These are phyloP conservation scores for Panorpa germanica DNA, from an alignment of 2,888 invertebrate species.

Conservation along the genomic window DNA sequence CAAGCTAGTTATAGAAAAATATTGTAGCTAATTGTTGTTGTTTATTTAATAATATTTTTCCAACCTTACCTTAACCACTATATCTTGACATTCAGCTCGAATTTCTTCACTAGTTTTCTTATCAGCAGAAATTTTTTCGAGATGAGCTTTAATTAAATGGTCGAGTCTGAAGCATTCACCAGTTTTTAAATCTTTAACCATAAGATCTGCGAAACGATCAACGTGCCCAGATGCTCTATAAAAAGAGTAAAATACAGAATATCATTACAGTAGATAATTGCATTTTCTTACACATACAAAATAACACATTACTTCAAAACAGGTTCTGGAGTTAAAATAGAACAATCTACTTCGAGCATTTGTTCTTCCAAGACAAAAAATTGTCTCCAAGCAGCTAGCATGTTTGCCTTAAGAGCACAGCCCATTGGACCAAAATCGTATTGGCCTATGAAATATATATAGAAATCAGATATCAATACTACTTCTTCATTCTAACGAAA, in stretches of 20 bases:
- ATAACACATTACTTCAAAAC: conserved; percentile 54
- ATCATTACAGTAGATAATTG: conserved; percentile 2
- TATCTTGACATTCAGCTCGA: conserved; percentile 56
- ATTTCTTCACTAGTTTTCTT: conserved; percentile 58
- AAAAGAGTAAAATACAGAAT: no score
- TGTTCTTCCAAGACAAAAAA: conserved; percentile 95
- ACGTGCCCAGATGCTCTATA: conserved; percentile 91
- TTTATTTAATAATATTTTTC: not conserved
- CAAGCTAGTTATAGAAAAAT: conserved; percentile 31
- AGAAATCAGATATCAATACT: conserved; percentile 1
- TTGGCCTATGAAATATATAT: conserved; percentile 36
- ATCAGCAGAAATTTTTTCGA: conserved; percentile 70
- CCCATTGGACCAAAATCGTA: conserved; percentile 99
- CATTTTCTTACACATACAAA: conserved; percentile 6
- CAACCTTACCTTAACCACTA: conserved; percentile 42
- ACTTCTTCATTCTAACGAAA: not conserved
- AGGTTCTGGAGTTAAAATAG: conserved; percentile 90
- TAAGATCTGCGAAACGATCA: conserved; percentile 95
- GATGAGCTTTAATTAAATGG: conserved; percentile 87
- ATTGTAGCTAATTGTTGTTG: conserved; percentile 4
- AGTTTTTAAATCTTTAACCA: conserved; percentile 92
- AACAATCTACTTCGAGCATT: conserved; percentile 98
- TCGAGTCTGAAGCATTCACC: conserved; percentile 97
- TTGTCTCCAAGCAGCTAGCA: conserved; percentile 83
- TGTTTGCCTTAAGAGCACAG: conserved; percentile 91